These are phyloP conservation scores for Corydoras maculifer DNA, from an alignment of 2,113 vertebrate genomes.

Conservation along the genomic window DNA sequence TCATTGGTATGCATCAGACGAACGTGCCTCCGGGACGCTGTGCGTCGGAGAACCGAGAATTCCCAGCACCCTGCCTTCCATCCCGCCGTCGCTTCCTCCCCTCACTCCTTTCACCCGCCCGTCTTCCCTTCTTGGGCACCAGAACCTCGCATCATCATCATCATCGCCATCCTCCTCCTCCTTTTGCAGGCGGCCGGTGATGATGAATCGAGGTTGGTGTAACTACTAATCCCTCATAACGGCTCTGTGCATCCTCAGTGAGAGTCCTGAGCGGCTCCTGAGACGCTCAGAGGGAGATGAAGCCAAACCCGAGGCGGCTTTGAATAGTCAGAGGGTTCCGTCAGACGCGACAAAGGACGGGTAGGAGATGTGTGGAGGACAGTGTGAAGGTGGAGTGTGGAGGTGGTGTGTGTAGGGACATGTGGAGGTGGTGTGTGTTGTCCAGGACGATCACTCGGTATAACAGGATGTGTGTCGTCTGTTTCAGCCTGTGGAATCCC, in stretches of 20 bases:
- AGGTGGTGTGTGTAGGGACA: too few species aligned
- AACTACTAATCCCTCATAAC: constrained; percentile 32
- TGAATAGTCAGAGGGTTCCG: constrained; percentile 1
- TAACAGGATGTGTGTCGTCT: too few species aligned
- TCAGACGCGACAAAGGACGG: not conserved
- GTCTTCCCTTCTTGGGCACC: not conserved
- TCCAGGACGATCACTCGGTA: not conserved
- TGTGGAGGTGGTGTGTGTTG: too few species aligned
- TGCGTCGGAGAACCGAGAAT: not conserved
- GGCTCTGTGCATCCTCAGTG: constrained; percentile 23
- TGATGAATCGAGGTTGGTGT: constrained; percentile 28
- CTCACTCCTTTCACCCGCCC: not conserved
- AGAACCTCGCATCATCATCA: constrained; percentile 26
- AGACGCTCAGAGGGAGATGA: constrained; percentile 15
- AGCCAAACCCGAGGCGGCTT: constrained; percentile 14
- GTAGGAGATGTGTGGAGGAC: not conserved
- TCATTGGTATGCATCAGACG: constrained; percentile 4
- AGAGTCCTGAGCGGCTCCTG: constrained; percentile 5
- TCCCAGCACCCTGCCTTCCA: not conserved
- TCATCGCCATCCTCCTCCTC: too few species aligned
- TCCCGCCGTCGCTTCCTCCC: not conserved
- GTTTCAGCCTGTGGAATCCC: too few species aligned
- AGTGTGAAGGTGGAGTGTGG: too few species aligned
- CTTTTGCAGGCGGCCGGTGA: constrained; percentile 22
- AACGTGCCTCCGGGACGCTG: not conserved